Conservation (phyloP, 2,888 invertebrate genomes). For the Aphidoletes aphidimyza region DNA sequence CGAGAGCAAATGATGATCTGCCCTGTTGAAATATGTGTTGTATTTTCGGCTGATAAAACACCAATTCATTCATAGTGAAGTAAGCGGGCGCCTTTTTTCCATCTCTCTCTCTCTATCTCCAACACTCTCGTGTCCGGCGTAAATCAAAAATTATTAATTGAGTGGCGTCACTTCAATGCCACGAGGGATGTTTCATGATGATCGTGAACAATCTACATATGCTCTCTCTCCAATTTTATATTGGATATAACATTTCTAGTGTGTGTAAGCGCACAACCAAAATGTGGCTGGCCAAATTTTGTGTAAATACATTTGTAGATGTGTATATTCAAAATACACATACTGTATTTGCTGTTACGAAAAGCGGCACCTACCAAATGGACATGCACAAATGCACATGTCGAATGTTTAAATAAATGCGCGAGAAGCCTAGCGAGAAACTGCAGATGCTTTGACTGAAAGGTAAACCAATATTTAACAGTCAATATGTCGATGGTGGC, state of each 20-base stretch:
- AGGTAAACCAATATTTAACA: conserved; percentile 52
- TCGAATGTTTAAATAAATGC: conserved; percentile 5
- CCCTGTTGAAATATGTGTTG: not conserved
- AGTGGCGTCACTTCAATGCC: conserved; percentile 11
- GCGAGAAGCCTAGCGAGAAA: too few species aligned
- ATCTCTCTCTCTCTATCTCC: too few species aligned
- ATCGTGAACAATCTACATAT: not conserved
- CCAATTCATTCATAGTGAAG: conserved; percentile 23
- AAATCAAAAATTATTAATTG: conserved; percentile 30
- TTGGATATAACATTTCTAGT: not conserved
- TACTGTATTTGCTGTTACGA: too few species aligned
- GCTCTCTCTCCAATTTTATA: too few species aligned
- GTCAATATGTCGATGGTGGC: not conserved
- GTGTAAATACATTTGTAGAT: not conserved
- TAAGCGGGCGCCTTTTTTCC: not conserved
- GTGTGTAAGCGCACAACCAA: too few species aligned
- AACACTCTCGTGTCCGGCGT: too few species aligned
- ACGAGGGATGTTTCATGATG: not conserved
- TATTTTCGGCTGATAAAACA: conserved; percentile 23
- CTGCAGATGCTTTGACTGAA: not conserved
- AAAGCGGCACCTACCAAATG: not conserved
- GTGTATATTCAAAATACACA: too few species aligned
- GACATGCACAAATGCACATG: conserved; percentile 2
- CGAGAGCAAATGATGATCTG: not conserved
- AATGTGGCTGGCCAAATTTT: conserved; percentile 22